A percentile compares a stretch with the other conserved stretches of the same genome.
These are phyloP conservation scores for Synanthedon vespiformis DNA, from an alignment of 2,888 invertebrate genomes.

Conservation along the genomic window DNA sequence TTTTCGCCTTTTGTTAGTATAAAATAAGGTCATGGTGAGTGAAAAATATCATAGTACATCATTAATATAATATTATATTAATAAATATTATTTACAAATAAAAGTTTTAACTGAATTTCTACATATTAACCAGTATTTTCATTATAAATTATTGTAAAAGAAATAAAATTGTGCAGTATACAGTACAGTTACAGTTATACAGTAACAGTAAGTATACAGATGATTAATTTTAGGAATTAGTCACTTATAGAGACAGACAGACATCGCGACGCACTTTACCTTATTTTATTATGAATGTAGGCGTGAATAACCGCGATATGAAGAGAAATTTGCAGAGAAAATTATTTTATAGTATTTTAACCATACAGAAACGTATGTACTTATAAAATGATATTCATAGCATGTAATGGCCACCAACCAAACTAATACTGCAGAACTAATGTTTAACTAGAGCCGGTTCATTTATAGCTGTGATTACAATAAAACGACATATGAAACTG, in stretches of 20 bases:
- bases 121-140: background rate
- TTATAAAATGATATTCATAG: background rate
- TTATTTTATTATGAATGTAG: slow-evolving; percentile 16
- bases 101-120: too few relatives aligned
- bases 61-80: too few relatives aligned
- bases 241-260: too few relatives aligned
- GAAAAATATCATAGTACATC: too few relatives aligned
- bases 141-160: background rate
- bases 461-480: slow-evolving; percentile 46
- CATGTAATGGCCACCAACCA: slow-evolving; percentile 30
- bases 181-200: too few relatives aligned
- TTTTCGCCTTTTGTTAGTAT: slow-evolving; percentile 21
- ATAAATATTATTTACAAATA: too few relatives aligned
- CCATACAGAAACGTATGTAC: background rate
- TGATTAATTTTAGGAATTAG: too few relatives aligned
- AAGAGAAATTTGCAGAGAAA: background rate
- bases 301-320: slow-evolving; percentile 19
- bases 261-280: background rate
- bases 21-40: slow-evolving; percentile 23
- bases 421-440: slow-evolving; percentile 38
- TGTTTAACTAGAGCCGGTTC: slow-evolving; percentile 42
- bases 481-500: slow-evolving; percentile 47
- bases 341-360: too few relatives aligned
- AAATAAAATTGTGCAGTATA: too few relatives aligned
- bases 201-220: too few relatives aligned